These are phyloP conservation scores for Thymelicus sylvestris DNA, from an alignment of 2,888 invertebrate species.

Conservation along the genomic window DNA sequence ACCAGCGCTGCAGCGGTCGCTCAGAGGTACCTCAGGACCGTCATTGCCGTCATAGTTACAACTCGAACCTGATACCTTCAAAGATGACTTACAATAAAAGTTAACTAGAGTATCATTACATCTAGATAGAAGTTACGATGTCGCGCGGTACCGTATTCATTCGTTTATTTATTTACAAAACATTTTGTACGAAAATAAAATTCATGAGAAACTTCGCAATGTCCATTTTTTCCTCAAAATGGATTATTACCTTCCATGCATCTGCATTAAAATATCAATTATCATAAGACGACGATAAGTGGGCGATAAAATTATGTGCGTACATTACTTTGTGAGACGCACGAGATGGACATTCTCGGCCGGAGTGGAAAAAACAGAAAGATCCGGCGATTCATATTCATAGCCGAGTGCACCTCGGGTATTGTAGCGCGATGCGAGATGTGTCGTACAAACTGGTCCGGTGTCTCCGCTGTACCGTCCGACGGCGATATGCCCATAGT, in stretches of 20 bases:
- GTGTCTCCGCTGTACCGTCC: not conserved
- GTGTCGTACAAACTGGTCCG: conserved; percentile 13
- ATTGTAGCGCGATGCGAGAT: conserved; percentile 14
- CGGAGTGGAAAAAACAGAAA: conserved; percentile 24
- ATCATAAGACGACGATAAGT: conserved; percentile 27
- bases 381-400: conserved; percentile 56
- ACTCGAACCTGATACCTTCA: no score
- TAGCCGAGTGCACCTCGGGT: conserved; percentile 45
- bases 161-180: not conserved
- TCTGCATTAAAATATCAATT: conserved; percentile 17
- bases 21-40: no score
- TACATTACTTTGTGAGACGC: conserved; percentile 17
- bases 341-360: conserved; percentile 10
- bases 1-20: no score
- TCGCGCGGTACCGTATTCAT: not conserved
- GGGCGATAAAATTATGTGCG: conserved; percentile 27
- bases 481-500: conserved; percentile 21
- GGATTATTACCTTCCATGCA: conserved; percentile 19
- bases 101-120: no score
- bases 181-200: conserved; percentile 1
- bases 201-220: not conserved
- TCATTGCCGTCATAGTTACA: no score
- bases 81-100: no score
- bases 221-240: conserved; percentile 16
- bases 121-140: no score